phyloP scores from a whole-genome alignment of 2,888 invertebrate species.

The Gasteruption jaculator region DNA sequence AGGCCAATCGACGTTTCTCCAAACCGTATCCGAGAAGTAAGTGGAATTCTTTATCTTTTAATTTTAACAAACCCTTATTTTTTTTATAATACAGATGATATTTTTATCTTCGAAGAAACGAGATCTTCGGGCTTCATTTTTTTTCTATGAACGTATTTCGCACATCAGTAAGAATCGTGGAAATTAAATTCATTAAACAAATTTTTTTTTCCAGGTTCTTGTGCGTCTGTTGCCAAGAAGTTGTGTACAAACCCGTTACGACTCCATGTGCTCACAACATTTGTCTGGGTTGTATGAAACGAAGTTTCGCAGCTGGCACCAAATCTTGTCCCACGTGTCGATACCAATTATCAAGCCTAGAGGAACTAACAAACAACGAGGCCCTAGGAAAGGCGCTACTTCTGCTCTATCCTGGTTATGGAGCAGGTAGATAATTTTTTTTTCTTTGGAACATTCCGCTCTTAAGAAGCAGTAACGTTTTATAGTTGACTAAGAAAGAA shows the following conservation, averaged over 20 bases:
- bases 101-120: neutral
- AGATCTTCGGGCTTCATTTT: too few species aligned
- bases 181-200: too few species aligned
- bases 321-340: constrained; percentile 70
- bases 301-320: constrained; percentile 63
- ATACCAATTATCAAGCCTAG: constrained; percentile 57
- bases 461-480: too few species aligned
- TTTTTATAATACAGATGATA: neutral
- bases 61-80: neutral
- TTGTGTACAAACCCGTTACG: constrained; percentile 68
- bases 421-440: constrained; percentile 52
- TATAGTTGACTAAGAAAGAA: too few species aligned
- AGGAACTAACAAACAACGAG: constrained; percentile 57
- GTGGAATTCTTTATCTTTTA: constrained; percentile 3
- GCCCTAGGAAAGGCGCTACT: constrained; percentile 57
- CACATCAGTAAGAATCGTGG: too few species aligned
- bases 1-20: constrained; percentile 51
- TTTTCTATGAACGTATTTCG: too few species aligned
- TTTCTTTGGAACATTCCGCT: too few species aligned
- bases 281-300: constrained; percentile 65
- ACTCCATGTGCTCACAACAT: constrained; percentile 72
- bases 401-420: constrained; percentile 67
- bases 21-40: constrained; percentile 36
- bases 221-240: constrained; percentile 78
- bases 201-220: constrained; percentile 53